Base-by-base conservation (phyloP, 2,113 vertebrate species). In the Corythaeola cristata region DNA sequence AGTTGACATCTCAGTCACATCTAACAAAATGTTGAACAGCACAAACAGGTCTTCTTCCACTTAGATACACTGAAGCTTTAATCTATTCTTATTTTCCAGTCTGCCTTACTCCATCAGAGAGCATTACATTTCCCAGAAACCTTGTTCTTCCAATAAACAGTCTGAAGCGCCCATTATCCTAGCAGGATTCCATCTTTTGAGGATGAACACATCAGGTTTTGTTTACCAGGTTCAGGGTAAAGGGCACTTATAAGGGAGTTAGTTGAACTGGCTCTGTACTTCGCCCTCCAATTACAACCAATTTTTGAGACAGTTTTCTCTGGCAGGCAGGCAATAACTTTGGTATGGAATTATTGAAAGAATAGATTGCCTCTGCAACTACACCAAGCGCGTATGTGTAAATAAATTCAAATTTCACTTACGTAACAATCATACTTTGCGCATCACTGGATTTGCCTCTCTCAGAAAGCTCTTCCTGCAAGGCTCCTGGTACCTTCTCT, bases 321-420 rank as follows among this genome's bases (percentile, higher is more conserved):
- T 39, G 67, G 41, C 27, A 67, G 39, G 12, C 44, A 71, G 44
- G 47, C 75, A 88, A 7, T 30, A 58, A 30, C 73, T 88, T 55
- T 12, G 30, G 41, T n/a, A 15, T 41, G 33, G 24, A 83, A 74
- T 81, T 77, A 60, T 39, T 58, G 20, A 63, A 52, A 78, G 60
- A 94, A 64, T 21, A 85, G 37, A 41, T 16, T 55, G 30, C 37
- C 68, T 78, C 52, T 72, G 60, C 52, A 78, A 52, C 37, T 67
- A 41, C 4, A 64, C 8, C 6, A 30, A 0, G 8, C 1, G 2
- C 3, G 0, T 8, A 9, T 19, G 16, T 12, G 19, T 37, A 78
- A 88, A 84, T 32, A 81, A 92, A 68, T 8, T 23, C 26, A 89
- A 55, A 22, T 52, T 78, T 72, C 47, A 55, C 64, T 89, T 52